Percentiles rank a stretch among this genome's conserved stretches.
Evolutionary conservation across 2,113 vertebrate genomes (phyloP).

Genomic region (Zosterops pallidus): DNA sequence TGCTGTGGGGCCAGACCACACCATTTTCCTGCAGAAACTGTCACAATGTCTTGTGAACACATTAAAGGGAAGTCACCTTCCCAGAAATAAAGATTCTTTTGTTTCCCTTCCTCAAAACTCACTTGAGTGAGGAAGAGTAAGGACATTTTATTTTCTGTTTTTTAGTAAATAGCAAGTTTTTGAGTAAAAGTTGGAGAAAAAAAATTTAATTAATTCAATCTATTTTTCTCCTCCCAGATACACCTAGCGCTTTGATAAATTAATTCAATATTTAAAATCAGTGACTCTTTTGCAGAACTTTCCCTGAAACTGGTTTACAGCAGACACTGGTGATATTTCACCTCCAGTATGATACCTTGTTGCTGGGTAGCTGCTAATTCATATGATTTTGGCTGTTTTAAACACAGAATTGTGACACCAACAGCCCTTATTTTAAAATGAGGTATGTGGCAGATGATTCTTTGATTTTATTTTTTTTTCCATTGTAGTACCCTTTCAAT

Average conservation of each 20-base stretch:
- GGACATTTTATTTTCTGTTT: neutral
- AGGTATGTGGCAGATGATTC: neutral
- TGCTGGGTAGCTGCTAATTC: neutral
- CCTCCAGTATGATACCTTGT: neutral
- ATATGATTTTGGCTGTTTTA: neutral
- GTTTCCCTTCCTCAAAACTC: neutral
- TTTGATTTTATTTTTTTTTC: neutral
- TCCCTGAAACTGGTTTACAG: neutral
- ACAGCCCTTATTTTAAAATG: neutral
- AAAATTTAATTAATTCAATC: neutral
- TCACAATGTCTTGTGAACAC: neutral
- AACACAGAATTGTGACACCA: neutral
- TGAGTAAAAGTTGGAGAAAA: neutral
- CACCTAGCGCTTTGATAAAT: neutral
- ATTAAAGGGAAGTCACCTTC: neutral
- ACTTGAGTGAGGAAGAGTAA: neutral
- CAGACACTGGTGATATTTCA: neutral
- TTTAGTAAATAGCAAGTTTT: neutral
- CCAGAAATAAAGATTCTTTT: neutral
- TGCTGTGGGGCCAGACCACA: neutral
- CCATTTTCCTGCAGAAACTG: neutral
- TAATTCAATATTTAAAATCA: neutral
- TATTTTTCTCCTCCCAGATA: neutral
- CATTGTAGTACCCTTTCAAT: conserved; percentile 90
- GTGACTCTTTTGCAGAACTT: neutral